Evolutionary conservation across 2,113 vertebrate genomes (phyloP).

Genomic region (Nerophis lumbriciformis): DNA sequence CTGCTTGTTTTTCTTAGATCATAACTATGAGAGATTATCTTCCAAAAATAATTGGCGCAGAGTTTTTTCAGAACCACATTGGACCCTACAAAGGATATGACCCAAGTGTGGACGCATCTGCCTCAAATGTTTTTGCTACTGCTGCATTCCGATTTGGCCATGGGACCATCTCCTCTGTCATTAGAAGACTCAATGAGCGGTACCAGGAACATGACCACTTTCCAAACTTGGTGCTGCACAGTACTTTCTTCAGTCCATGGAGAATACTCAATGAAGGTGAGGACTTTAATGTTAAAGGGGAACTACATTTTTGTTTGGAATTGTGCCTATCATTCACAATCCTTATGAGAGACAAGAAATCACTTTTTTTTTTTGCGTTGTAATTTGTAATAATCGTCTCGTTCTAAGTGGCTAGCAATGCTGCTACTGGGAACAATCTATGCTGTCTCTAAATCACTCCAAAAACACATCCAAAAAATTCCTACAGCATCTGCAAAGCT

Average conservation of each 20-base stretch:
- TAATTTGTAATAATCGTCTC: too few relatives aligned
- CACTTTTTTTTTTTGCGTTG: too few relatives aligned
- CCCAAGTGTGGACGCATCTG: constrained; percentile 74
- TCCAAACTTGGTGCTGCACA: constrained; percentile 72
- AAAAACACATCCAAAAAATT: too few relatives aligned
- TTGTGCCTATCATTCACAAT: too few relatives aligned
- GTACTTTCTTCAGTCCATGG: constrained; percentile 91
- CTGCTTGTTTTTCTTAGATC: constrained; percentile 69
- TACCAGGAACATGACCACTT: constrained; percentile 76
- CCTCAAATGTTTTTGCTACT: constrained; percentile 88
- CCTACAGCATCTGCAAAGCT: too few relatives aligned
- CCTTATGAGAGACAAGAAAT: too few relatives aligned
- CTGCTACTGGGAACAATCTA: too few relatives aligned
- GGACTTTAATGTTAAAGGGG: constrained; percentile 7
- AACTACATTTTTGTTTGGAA: too few relatives aligned
- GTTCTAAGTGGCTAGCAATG: too few relatives aligned
- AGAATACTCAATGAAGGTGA: constrained; percentile 87
- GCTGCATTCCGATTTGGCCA: constrained; percentile 97
- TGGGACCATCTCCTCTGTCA: constrained; percentile 73
- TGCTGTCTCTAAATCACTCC: too few relatives aligned
- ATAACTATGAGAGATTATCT: constrained; percentile 89
- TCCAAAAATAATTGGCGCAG: constrained; percentile 83
- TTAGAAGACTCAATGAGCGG: constrained; percentile 74
- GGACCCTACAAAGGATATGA: constrained; percentile 82
- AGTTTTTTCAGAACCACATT: constrained; percentile 75